These are phyloP conservation scores for Carassius auratus DNA, from an alignment of 2,113 vertebrate genomes.

Conservation along the genomic window DNA sequence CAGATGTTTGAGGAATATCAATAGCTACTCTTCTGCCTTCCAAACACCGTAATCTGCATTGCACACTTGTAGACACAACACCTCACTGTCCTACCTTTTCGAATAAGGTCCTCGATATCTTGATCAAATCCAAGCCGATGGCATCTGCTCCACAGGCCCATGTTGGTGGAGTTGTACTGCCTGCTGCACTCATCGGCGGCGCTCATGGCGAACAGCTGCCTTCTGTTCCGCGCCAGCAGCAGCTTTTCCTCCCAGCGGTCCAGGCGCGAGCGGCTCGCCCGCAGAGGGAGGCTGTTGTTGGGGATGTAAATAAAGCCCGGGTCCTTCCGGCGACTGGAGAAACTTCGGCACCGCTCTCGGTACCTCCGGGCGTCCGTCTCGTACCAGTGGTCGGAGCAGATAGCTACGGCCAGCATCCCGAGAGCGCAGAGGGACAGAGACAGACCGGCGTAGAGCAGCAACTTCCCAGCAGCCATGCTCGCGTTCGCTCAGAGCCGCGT, in stretches of 20 bases:
- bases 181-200: constrained; percentile 94
- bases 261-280: constrained; percentile 86
- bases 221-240: constrained; percentile 87
- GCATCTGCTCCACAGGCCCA: constrained; percentile 98
- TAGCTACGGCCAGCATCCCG: constrained; percentile 97
- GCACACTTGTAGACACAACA: not conserved
- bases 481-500: constrained; percentile 74
- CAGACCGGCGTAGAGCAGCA: constrained; percentile 96
- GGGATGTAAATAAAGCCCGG: constrained; percentile 99
- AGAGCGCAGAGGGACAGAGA: constrained; percentile 96
- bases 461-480: constrained; percentile 98
- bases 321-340: constrained; percentile 93
- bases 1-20: too few relatives aligned
- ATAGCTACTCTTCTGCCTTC: too few relatives aligned
- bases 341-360: constrained; percentile 93
- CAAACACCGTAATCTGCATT: not conserved
- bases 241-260: constrained; percentile 91
- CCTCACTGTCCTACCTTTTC: constrained; percentile 84
- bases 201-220: constrained; percentile 97
- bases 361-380: constrained; percentile 98
- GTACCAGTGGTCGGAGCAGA: constrained; percentile 99
- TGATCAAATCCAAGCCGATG: constrained; percentile 92
- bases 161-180: constrained; percentile 98
- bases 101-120: constrained; percentile 89
- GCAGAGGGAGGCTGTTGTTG: constrained; percentile 97